These are phyloP conservation scores for Tubulanus polymorphus DNA, from an alignment of 2,888 invertebrate species.

Conservation along the genomic window DNA sequence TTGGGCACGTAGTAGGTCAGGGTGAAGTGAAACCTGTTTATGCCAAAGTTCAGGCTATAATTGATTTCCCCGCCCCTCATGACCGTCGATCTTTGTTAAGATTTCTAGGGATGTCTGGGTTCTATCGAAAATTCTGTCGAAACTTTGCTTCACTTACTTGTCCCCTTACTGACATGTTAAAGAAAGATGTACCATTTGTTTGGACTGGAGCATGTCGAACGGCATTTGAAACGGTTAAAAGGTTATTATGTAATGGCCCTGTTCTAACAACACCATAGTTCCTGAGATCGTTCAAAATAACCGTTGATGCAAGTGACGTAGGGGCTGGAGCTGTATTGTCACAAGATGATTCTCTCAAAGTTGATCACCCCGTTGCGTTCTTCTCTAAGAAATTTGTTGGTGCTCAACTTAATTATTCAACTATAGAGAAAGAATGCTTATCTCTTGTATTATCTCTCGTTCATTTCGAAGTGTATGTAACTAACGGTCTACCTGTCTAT, in stretches of 20 bases:
- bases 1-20: constrained; percentile 5
- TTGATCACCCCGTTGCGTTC: constrained; percentile 6
- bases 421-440: too few species aligned
- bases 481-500: too few species aligned
- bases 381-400: constrained; percentile 5
- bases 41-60: constrained; percentile 1
- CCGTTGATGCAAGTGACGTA: constrained; percentile 5
- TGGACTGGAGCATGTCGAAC: not conserved
- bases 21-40: constrained; percentile 1
- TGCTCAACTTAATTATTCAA: constrained; percentile 5
- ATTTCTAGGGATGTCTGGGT: constrained; percentile 7
- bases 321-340: constrained; percentile 7
- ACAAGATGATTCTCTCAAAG: not conserved
- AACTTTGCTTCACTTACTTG: constrained; percentile 4
- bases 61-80: not conserved
- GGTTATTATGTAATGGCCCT: not conserved
- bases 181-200: not conserved
- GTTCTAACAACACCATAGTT: constrained; percentile 4
- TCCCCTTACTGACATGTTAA: constrained; percentile 4
- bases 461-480: too few species aligned
- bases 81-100: not conserved
- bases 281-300: not conserved
- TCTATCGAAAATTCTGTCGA: constrained; percentile 7
- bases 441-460: too few species aligned
- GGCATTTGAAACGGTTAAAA: constrained; percentile 1